Evolutionary conservation across 2,797 vertebrate genomes (phyloP).

Genomic region (Cichlasoma orientale): DNA sequence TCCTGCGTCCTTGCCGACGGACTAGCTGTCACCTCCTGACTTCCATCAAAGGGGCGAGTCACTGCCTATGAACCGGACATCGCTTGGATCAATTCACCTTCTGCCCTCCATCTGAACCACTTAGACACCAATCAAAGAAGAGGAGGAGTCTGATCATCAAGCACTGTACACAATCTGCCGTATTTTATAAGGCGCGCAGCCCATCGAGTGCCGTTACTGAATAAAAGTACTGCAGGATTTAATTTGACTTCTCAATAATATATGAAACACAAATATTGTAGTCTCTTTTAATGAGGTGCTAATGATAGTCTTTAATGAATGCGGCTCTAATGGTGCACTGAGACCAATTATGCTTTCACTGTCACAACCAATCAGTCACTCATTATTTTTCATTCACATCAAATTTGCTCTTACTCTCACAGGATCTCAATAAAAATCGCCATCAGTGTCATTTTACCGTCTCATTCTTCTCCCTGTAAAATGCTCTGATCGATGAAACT

Average conservation of each 20-base stretch:
- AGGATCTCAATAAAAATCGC: slow-evolving; percentile 37
- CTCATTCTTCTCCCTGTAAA: slow-evolving; percentile 20
- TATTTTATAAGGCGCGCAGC: slow-evolving; percentile 4
- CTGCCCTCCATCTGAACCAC: slow-evolving; percentile 66
- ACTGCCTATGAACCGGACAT: slow-evolving; percentile 59
- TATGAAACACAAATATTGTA: slow-evolving; percentile 54
- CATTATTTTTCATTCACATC: slow-evolving; percentile 44
- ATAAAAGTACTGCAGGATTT: slow-evolving; percentile 39
- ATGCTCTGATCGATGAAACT: slow-evolving; percentile 31
- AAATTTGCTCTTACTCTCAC: slow-evolving; percentile 40
- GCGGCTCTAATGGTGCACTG: slow-evolving; percentile 48
- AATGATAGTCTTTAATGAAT: slow-evolving; percentile 42
- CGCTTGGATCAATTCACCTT: slow-evolving; percentile 71
- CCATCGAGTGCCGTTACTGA: slow-evolving; percentile 42
- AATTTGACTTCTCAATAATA: slow-evolving; percentile 49
- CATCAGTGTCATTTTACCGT: slow-evolving; percentile 27
- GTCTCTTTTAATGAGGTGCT: slow-evolving; percentile 55
- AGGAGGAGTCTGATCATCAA: slow-evolving; percentile 40
- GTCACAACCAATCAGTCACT: slow-evolving; percentile 63
- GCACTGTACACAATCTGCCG: neutral
- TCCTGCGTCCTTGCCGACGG: slow-evolving; percentile 18
- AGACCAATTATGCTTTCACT: slow-evolving; percentile 65
- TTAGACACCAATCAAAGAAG: slow-evolving; percentile 68
- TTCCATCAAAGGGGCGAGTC: slow-evolving; percentile 57
- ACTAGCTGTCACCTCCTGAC: slow-evolving; percentile 50